Conservation (phyloP, 2,113 vertebrate genomes). For the Mus spicilegus region DNA sequence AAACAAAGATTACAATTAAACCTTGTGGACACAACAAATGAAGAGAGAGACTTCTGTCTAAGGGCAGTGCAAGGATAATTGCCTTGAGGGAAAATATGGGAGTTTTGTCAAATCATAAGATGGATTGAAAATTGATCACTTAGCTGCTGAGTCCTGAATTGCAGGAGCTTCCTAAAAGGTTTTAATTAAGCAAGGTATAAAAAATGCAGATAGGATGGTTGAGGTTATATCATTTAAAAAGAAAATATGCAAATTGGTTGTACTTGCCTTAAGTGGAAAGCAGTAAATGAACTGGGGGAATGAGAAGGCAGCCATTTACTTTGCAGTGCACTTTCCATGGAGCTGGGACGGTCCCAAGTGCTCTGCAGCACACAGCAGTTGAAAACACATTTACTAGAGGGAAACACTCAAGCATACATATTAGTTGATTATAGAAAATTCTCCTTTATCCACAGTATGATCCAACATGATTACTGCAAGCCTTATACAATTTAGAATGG, state of each 20-base stretch:
- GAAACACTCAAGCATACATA: slow-evolving; percentile 24
- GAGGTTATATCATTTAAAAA: slow-evolving; percentile 50
- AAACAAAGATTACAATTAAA: slow-evolving; percentile 44
- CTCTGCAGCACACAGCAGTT: not conserved
- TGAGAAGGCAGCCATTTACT: slow-evolving; percentile 59
- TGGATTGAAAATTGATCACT: slow-evolving; percentile 58
- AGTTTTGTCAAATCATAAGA: not conserved
- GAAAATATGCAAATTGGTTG: slow-evolving; percentile 52
- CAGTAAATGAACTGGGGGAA: slow-evolving; percentile 59
- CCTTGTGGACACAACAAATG: not conserved
- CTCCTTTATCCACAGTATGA: slow-evolving; percentile 25
- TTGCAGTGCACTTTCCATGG: not conserved
- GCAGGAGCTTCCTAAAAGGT: slow-evolving; percentile 7
- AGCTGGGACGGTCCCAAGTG: not conserved
- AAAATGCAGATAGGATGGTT: slow-evolving; percentile 62
- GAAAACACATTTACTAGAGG: slow-evolving; percentile 54
- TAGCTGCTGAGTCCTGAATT: slow-evolving; percentile 53
- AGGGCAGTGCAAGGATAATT: not conserved
- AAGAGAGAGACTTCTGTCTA: not conserved
- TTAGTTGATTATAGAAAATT: slow-evolving; percentile 45
- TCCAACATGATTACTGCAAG: not conserved
- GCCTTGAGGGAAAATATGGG: not conserved
- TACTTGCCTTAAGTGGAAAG: slow-evolving; percentile 49
- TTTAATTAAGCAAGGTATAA: slow-evolving; percentile 52
- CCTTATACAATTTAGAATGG: not conserved